A percentile compares a stretch with the other conserved stretches of the same genome.
Evolutionary conservation across 35 echinoderm and acorn worm species (phyloP).

Genomic region (Ophioderma brevispina): DNA sequence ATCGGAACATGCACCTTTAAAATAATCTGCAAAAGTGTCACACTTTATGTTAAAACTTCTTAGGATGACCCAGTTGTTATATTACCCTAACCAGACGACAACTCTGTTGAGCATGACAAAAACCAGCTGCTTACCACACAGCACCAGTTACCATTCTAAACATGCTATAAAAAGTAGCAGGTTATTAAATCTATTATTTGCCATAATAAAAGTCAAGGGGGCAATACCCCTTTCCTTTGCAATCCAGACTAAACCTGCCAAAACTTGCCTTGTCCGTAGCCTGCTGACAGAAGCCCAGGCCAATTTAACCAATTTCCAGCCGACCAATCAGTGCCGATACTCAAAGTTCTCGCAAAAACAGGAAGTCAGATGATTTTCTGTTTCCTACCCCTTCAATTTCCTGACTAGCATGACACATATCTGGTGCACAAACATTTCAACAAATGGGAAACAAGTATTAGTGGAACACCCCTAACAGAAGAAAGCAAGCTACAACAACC

Average conservation of each 20-base stretch:
- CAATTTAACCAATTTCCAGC: not conserved
- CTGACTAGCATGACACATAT: not conserved
- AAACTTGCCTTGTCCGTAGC: not conserved
- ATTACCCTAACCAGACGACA: no score
- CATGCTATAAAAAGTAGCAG: no score
- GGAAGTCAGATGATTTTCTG: slow-evolving; percentile 1
- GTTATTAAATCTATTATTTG: no score
- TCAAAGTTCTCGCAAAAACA: not conserved
- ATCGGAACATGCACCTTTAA: no score
- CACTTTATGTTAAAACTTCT: no score
- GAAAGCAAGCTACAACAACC: not conserved
- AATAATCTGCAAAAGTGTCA: no score
- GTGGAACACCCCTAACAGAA: not conserved
- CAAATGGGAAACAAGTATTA: not conserved
- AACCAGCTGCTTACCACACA: no score
- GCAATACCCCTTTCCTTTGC: not conserved
- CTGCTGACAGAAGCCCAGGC: not conserved
- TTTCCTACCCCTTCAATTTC: not conserved
- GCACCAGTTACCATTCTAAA: no score
- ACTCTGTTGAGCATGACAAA: no score
- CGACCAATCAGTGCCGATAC: not conserved
- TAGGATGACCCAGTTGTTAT: no score
- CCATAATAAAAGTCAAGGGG: not conserved
- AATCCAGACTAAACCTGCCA: not conserved
- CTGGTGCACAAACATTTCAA: not conserved